These are phyloP conservation scores for Aulostomus chinensis DNA, from an alignment of 2,797 vertebrate species.

Conservation along the genomic window DNA sequence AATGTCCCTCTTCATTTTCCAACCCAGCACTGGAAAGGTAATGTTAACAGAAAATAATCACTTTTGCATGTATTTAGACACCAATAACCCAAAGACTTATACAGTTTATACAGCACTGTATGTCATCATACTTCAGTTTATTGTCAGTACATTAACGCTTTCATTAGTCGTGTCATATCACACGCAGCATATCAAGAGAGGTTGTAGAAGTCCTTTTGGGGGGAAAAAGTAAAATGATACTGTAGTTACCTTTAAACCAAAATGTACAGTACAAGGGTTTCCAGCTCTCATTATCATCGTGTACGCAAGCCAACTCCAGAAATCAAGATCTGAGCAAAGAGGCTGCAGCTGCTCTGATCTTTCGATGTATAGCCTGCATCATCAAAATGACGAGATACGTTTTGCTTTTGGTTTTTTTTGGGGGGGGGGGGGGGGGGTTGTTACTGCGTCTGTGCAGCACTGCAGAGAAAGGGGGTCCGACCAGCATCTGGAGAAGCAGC, in stretches of 20 bases:
- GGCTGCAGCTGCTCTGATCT: constrained; percentile 19
- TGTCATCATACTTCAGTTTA: constrained; percentile 7
- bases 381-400: constrained; percentile 6
- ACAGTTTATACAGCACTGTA: constrained; percentile 26
- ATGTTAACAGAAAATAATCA: constrained; percentile 37
- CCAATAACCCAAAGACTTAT: constrained; percentile 59
- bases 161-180: constrained; percentile 23
- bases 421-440: no score
- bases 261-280: constrained; percentile 27
- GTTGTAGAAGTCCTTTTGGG: neutral
- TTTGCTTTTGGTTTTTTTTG: no score
- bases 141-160: constrained; percentile 1
- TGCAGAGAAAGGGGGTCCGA: no score
- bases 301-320: constrained; percentile 14
- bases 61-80: constrained; percentile 46
- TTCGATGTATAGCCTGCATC: constrained; percentile 7
- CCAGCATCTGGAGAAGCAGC: no score
- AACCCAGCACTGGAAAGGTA: constrained; percentile 32
- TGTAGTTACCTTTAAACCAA: constrained; percentile 40
- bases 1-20: constrained; percentile 36
- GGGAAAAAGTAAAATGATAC: neutral
- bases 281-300: constrained; percentile 18
- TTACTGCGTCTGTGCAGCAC: no score
- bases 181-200: constrained; percentile 3
- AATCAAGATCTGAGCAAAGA: constrained; percentile 18